Conservation (phyloP, 2,888 invertebrate species). For the Hirtodrosophila cameraria region DNA sequence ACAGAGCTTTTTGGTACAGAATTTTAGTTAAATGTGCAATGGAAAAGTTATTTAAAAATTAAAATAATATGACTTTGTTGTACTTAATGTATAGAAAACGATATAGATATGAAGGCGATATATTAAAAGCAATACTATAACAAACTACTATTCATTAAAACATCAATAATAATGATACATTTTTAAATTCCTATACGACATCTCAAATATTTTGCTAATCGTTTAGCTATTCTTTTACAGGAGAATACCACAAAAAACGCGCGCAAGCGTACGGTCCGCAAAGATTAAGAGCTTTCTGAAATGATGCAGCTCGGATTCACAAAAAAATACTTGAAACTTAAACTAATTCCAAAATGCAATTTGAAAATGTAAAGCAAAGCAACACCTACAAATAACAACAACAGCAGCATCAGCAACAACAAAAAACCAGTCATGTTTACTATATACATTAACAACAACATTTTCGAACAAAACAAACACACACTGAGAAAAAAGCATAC, state of each 20-base stretch:
- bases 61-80: too few relatives aligned
- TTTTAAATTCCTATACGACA: too few relatives aligned
- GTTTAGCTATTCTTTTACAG: slow-evolving; percentile 27
- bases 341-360: slow-evolving; percentile 48
- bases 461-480: slow-evolving; percentile 22
- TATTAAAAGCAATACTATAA: too few relatives aligned
- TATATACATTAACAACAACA: slow-evolving; percentile 20
- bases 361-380: neutral
- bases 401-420: slow-evolving; percentile 22
- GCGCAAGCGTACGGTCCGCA: slow-evolving; percentile 82
- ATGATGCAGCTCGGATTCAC: slow-evolving; percentile 27
- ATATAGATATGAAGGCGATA: too few relatives aligned
- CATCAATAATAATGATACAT: too few relatives aligned
- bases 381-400: slow-evolving; percentile 1
- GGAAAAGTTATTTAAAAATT: too few relatives aligned
- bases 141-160: too few relatives aligned
- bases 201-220: neutral
- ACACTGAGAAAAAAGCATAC: slow-evolving; percentile 21
- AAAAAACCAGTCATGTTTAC: slow-evolving; percentile 23
- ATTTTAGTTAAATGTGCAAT: too few relatives aligned
- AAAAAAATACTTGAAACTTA: slow-evolving; percentile 41
- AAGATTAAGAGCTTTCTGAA: slow-evolving; percentile 69
- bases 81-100: too few relatives aligned
- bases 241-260: slow-evolving; percentile 69
- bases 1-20: too few relatives aligned